phyloP scores from a whole-genome alignment of 2,113 vertebrate genomes.

The Hoplias malabaricus region DNA sequence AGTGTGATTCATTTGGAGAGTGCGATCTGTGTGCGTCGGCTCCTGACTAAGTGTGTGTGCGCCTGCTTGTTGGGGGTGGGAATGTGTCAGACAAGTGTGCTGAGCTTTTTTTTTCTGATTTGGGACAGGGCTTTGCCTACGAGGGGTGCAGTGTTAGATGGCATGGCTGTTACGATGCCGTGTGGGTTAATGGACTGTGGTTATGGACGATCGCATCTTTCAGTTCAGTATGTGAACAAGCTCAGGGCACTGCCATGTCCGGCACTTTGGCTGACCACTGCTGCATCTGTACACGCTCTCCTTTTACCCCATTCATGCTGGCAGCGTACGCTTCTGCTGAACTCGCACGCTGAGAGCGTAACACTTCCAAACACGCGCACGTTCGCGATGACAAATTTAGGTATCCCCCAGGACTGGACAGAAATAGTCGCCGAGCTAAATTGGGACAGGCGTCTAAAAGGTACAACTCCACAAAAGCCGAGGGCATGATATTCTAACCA shows the following conservation, averaged over 20 bases:
- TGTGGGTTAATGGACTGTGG: background rate
- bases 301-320: slow-evolving; percentile 31
- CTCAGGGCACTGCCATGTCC: background rate
- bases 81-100: background rate
- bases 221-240: slow-evolving; percentile 7
- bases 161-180: background rate
- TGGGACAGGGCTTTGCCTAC: background rate
- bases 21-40: no score
- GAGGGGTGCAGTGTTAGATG: background rate
- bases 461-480: slow-evolving; percentile 23
- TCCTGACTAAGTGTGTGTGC: background rate
- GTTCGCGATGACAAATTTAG: slow-evolving; percentile 63
- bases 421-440: slow-evolving; percentile 76
- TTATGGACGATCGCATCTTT: slow-evolving; percentile 5
- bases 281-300: slow-evolving; percentile 47
- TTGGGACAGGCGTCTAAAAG: slow-evolving; percentile 62
- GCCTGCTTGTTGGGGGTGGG: background rate
- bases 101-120: slow-evolving; percentile 5
- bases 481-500: background rate
- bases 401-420: slow-evolving; percentile 68
- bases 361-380: background rate
- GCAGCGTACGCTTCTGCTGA: slow-evolving; percentile 9
- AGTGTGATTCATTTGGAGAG: background rate
- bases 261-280: slow-evolving; percentile 56
- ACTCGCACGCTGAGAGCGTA: slow-evolving; percentile 35